Evolutionary conservation across 2,888 invertebrate genomes (phyloP), one percentile per base, ranked within the genome.

Genomic region (Latheticus oryzae): DNA sequence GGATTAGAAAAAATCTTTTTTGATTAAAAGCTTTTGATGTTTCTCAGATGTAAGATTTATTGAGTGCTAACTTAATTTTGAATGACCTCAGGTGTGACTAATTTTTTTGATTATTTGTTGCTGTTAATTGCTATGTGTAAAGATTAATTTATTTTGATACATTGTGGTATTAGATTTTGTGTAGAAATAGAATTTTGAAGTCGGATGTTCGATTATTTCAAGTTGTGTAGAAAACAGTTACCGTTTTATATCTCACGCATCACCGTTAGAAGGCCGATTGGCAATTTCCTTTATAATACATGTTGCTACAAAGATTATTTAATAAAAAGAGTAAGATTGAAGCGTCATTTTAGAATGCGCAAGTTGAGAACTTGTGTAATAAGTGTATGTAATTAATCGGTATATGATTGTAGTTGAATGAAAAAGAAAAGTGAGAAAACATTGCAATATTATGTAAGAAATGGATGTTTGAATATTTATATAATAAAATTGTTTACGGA

Each of bases 401-500:
- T 3, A 26, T 26, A n/a, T 26, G 13, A 33, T 33, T 33, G 12
- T 8, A 4, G 13, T 33, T 11, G 33, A 33, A 4, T 43, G 43
- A 43, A 43, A 28, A 28, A 43, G 19, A 28, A 43, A 23, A n/a
- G 15, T 37, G 19, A 8, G 38, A 40, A 40, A 30, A 28, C 5
- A 11, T n/a, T 15, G 30, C 28, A 28, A 9, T 24, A 40, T 48
- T 32, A 48, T 48, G 21, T 48, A 33, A 48, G 48, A 9, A 9
- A 40, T 40, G 21, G 32, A 32, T 37, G 42, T 13, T 38, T 52
- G 52, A 52, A 52, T 42, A 52, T 52, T 52, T 52, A 51, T 51
- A 40, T 51, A 52, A 51, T 51, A 38, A 52, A 52, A 52, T 52
- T 42, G 52, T 52, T 52, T 52, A 42, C 42, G 42, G 23, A 52